Conservation (phyloP, 2,888 invertebrate species). For the Andrena haemorrhoa region DNA sequence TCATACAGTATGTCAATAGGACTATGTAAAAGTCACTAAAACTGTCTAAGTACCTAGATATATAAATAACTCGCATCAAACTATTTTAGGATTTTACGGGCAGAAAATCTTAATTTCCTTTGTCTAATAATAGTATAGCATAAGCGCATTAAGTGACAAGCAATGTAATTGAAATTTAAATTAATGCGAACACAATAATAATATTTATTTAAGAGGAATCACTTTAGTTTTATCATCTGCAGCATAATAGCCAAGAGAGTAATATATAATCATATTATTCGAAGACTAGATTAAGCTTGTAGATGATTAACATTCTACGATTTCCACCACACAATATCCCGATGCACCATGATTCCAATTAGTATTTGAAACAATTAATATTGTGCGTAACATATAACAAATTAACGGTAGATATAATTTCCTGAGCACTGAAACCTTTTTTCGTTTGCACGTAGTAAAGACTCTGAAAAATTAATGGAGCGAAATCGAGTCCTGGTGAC, state of each 20-base stretch:
- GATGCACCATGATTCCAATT: background rate
- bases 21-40: background rate
- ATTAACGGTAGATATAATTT: slow-evolving; percentile 21
- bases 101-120: background rate
- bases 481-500: slow-evolving; percentile 86
- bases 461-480: slow-evolving; percentile 88
- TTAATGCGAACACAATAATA: background rate
- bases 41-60: background rate
- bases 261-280: background rate
- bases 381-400: background rate
- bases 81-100: background rate
- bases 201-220: background rate
- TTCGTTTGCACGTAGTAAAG: slow-evolving; percentile 88
- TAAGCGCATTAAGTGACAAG: background rate
- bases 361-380: background rate
- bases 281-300: background rate
- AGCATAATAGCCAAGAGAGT: background rate
- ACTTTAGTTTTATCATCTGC: background rate
- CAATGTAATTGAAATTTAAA: background rate
- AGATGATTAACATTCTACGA: background rate
- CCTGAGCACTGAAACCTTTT: slow-evolving; percentile 86
- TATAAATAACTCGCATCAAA: background rate
- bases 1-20: background rate
- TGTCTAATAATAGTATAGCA: background rate
- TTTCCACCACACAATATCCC: background rate